Evolutionary conservation across 1,140 invertebrate species (phyloP).

Genomic region (Procambarus clarkii): DNA sequence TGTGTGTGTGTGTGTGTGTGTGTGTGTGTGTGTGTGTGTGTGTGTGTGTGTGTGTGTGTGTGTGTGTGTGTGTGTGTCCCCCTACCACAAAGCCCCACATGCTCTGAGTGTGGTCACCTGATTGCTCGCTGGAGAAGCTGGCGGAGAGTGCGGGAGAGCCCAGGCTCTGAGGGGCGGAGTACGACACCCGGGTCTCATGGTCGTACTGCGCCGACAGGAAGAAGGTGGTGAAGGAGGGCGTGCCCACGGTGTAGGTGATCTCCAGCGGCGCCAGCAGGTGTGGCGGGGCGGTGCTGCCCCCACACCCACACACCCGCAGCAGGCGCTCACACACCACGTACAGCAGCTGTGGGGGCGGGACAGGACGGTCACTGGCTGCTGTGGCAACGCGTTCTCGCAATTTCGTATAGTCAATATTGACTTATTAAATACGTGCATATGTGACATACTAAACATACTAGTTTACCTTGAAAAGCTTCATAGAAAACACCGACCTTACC

Average conservation of each 20-base stretch:
- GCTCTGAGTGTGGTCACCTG: slow-evolving; percentile 13
- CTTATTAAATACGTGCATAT: no score
- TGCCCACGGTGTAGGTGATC: slow-evolving; percentile 70
- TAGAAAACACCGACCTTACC: no score
- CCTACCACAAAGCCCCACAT: no score
- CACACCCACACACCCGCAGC: slow-evolving; percentile 80
- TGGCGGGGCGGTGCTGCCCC: slow-evolving; percentile 55
- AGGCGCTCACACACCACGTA: slow-evolving; percentile 87
- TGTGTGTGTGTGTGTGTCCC: no score
- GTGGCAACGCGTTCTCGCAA: no score
- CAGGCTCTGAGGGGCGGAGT: slow-evolving; percentile 68
- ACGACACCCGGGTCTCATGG: slow-evolving; percentile 66
- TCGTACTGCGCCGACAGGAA: slow-evolving; percentile 71
- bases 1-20: neutral
- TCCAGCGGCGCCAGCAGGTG: slow-evolving; percentile 70
- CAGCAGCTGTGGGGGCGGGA: slow-evolving; percentile 80
- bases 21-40: neutral
- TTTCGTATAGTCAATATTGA: no score
- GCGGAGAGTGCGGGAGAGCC: slow-evolving; percentile 57
- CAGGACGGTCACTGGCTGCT: neutral
- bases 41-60: no score
- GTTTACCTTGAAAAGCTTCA: no score
- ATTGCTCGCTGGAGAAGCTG: slow-evolving; percentile 32
- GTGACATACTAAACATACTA: no score
- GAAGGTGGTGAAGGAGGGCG: slow-evolving; percentile 72